Evolutionary conservation across 1,140 invertebrate species (phyloP), one percentile per base, ranked within the genome.

Genomic region (Lerema accius): DNA sequence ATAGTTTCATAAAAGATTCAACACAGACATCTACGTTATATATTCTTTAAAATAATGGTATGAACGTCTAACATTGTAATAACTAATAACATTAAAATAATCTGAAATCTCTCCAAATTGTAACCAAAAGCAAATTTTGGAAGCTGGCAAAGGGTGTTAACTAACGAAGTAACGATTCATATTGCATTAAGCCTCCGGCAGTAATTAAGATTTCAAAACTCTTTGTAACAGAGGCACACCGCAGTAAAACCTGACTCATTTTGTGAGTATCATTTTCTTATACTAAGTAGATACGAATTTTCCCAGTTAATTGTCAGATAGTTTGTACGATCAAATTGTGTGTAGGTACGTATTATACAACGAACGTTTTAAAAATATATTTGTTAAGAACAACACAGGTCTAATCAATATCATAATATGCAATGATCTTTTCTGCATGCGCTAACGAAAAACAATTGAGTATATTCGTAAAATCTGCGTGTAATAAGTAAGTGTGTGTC

Each of bases 141-240:
- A 59, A 23, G 55, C 51, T 66, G 63, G 63, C 59, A 69, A 73
- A 73, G 53, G 67, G 65, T 48, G 64, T 72, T 67, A 69, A 67
- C 69, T 69, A 73, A 67, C 59, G 65, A 70, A 79, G 73, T 71
- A 74, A 76, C 67, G 67, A 69, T 70, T 73, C 69, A 67, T 69
- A 71, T 73, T 75, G 74, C 70, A 79, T 79, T 77, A 64, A 76
- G 75, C 84, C 76, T 48, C 63, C 55, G 71, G 84, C 81, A 67
- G 71, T 80, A 84, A 87, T 87, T 87, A 87, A 82, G 78, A 83
- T 78, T 80, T 78, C 80, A 80, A 74, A 84, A 82, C 70, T 73
- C 73, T 76, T 71, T 83, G 73, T 73, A 64, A 69, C 63, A 69
- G 68, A 65, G 65, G 68, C 75, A 63, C 68, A 64, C 69, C 50